Percentiles rank a stretch among this genome's conserved stretches.
phyloP scores from a whole-genome alignment of 2,113 vertebrate genomes.

The Progne subis region DNA sequence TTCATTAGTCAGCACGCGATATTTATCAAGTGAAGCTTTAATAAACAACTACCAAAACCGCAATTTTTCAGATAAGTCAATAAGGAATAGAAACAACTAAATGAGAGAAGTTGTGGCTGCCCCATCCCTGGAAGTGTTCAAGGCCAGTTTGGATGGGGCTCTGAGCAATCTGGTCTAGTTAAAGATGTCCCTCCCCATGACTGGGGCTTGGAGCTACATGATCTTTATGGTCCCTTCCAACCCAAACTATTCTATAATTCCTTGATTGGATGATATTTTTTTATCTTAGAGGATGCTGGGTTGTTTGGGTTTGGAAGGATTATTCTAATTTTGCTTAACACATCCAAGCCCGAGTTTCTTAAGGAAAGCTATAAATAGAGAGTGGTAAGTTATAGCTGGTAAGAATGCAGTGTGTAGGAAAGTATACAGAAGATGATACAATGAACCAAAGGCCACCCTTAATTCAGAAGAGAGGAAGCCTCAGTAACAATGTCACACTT shows the following conservation, averaged over 20 bases:
- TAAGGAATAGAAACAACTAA: background rate
- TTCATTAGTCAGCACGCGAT: background rate
- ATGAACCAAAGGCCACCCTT: background rate
- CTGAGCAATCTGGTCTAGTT: background rate
- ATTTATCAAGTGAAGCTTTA: background rate
- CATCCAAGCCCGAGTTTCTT: background rate
- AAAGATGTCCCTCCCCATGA: background rate
- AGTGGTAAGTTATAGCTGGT: background rate
- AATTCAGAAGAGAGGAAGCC: background rate
- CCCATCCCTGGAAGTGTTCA: background rate
- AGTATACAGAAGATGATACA: background rate
- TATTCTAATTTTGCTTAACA: background rate
- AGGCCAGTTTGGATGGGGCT: background rate
- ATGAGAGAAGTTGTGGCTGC: background rate
- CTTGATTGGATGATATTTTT: background rate
- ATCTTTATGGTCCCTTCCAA: background rate
- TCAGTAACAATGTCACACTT: background rate
- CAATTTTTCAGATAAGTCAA: background rate
- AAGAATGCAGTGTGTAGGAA: background rate
- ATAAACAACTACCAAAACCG: background rate
- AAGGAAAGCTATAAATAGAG: background rate
- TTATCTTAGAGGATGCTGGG: background rate
- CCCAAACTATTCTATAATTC: background rate
- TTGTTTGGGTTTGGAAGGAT: background rate
- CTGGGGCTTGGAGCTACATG: background rate